These are phyloP conservation scores for Dipodomys stephensi DNA, from an alignment of 2,113 vertebrate genomes.

Conservation along the genomic window DNA sequence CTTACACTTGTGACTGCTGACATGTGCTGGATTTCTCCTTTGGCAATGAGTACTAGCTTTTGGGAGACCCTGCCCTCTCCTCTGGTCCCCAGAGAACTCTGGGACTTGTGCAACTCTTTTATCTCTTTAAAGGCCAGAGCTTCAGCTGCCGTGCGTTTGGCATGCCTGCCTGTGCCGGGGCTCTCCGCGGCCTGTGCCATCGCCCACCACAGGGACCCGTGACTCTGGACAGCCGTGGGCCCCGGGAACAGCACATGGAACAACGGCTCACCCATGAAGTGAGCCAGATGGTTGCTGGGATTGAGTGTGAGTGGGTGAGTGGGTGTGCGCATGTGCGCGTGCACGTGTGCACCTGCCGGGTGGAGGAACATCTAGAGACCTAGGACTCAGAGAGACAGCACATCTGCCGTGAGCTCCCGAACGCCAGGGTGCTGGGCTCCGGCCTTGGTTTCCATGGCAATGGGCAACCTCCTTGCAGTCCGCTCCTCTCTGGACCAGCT, in stretches of 20 bases:
- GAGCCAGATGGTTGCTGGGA: not conserved
- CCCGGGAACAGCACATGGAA: not conserved
- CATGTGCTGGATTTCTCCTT: not conserved
- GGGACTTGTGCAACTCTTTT: not conserved
- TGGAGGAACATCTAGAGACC: not conserved
- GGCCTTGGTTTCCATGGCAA: constrained; percentile 84
- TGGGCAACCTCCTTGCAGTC: constrained; percentile 76
- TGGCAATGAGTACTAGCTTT: not conserved
- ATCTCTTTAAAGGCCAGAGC: not conserved
- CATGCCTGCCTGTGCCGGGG: not conserved
- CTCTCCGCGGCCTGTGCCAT: too few relatives aligned
- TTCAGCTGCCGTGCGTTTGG: not conserved
- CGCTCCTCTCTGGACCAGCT: constrained; percentile 68
- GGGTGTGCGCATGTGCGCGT: accelerated
- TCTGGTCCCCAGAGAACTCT: not conserved
- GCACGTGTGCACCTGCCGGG: not conserved
- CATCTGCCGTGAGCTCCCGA: constrained; percentile 6
- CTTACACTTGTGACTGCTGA: not conserved
- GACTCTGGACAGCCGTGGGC: not conserved
- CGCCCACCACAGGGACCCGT: too few relatives aligned
- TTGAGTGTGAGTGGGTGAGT: not conserved
- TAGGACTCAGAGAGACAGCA: constrained; percentile 43
- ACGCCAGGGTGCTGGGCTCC: constrained; percentile 70
- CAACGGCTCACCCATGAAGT: not conserved
- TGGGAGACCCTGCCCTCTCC: not conserved